Base-by-base conservation (phyloP, 2,113 vertebrate genomes). In the Neofelis nebulosa region DNA sequence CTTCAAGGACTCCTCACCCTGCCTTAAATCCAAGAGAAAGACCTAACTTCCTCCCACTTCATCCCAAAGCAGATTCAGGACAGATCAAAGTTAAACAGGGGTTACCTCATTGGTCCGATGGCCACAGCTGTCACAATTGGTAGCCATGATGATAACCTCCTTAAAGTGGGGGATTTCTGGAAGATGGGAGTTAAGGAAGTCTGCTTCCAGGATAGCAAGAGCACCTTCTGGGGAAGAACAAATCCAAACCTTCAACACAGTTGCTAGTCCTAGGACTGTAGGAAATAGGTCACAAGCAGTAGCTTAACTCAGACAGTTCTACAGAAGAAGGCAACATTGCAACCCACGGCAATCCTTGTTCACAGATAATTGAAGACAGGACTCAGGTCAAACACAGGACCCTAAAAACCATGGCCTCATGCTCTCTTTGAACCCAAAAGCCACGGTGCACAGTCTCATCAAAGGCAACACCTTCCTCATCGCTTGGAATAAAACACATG, bases 71-170 rank as follows among this genome's bases (percentile, higher is more conserved):
- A 85, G 69, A 45, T 79, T 57, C 52, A 92, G 45, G 15, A 79
- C 83, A 50, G 7, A 33, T 31, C 33, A 15, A 25, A 18, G 23
- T 19, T 52, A 50, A 41, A 41, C 36, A 41, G 9, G n/a, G 15
- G 10, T 73, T 18, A 84, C 4, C 98, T 99, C 99, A 0, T 99
- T 99, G 31, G 99, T 99, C 78, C 99, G 99, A 96, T 99, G 99
- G 81, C 99, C 99, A 0, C 99, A 99, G 91, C 98, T 98, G 90
- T 99, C 99, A 0, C 99, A 99, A 98, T 99, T 99, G 0, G 99
- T 99, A 71, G 99, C 99, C 99, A 99, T 99, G 98, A 99, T 99
- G 88, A 99, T 98, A 76, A 99, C 99, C 33, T 99, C 99, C 97
- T 99, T 99, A 97, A 99, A 99, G 98, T 99, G 99, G 0, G 99